These are phyloP conservation scores for Petrocephalus microphthalmus DNA, from an alignment of 2,113 vertebrate species.

Conservation along the genomic window DNA sequence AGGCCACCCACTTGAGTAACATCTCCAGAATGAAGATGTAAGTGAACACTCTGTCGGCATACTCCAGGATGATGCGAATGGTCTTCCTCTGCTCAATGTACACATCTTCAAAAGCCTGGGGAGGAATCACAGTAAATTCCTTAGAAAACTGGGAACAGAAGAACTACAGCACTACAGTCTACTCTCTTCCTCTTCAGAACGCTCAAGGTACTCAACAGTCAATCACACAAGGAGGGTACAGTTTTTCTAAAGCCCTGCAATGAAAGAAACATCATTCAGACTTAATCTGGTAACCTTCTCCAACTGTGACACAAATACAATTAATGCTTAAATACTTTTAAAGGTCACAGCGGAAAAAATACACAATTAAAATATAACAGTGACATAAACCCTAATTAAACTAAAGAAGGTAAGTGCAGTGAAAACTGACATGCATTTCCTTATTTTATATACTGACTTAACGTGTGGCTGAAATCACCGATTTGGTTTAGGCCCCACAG, in stretches of 20 bases:
- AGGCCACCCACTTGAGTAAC: constrained; percentile 95
- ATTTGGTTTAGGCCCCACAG: neutral
- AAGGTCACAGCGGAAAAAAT: neutral
- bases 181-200: neutral
- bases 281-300: neutral
- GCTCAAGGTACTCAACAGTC: neutral
- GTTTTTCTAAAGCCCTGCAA: neutral
- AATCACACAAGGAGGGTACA: neutral
- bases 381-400: neutral
- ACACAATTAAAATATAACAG: neutral
- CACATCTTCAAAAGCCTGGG: constrained; percentile 93
- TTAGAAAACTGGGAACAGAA: neutral
- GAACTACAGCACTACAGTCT: neutral
- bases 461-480: neutral
- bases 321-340: neutral
- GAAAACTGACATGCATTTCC: neutral
- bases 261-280: neutral
- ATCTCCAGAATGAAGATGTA: constrained; percentile 99
- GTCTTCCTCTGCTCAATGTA: constrained; percentile 96
- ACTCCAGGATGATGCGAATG: constrained; percentile 83
- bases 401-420: neutral
- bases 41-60: constrained; percentile 92
- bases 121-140: neutral
- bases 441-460: neutral
- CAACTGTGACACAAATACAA: neutral